These are phyloP conservation scores for Melanotaenia nigrans DNA, from an alignment of 2,797 vertebrate genomes.

Conservation along the genomic window DNA sequence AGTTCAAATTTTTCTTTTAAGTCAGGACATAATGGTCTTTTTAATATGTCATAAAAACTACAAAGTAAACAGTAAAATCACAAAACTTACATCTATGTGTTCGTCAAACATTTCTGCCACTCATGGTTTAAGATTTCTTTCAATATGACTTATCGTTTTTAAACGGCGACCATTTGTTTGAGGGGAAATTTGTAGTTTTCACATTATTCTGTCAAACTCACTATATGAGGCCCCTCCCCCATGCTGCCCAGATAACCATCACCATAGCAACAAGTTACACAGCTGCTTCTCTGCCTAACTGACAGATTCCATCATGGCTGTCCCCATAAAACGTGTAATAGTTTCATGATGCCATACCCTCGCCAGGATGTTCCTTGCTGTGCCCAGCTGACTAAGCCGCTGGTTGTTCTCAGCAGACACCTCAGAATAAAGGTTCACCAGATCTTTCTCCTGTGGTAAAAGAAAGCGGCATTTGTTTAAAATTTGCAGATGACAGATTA, in stretches of 20 bases:
- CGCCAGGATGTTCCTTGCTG: conserved; percentile 84
- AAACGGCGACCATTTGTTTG: not conserved
- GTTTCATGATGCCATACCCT: conserved; percentile 79
- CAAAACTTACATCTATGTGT: not conserved
- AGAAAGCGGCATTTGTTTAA: not conserved
- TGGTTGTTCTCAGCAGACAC: conserved; percentile 85
- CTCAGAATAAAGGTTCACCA: conserved; percentile 85
- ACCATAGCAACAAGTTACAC: not conserved
- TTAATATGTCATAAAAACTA: not conserved
- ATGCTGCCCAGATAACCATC: not conserved
- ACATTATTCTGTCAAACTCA: too few relatives aligned
- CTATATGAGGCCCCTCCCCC: too few relatives aligned
- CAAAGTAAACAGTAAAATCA: not conserved
- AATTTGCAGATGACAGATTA: not conserved
- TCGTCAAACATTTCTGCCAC: not conserved
- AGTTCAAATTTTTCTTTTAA: not conserved
- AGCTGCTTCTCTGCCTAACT: too few relatives aligned
- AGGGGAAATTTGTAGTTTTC: not conserved
- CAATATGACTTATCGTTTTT: not conserved
- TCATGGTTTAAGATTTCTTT: not conserved
- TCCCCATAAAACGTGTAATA: not conserved
- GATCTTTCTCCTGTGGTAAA: conserved; percentile 84
- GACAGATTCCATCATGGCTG: too few relatives aligned
- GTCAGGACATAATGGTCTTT: not conserved
- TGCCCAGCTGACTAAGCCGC: conserved; percentile 85